Evolutionary conservation across 2,888 invertebrate species (phyloP), one percentile per base, ranked within the genome.

Genomic region (Dendrolimus houi): DNA sequence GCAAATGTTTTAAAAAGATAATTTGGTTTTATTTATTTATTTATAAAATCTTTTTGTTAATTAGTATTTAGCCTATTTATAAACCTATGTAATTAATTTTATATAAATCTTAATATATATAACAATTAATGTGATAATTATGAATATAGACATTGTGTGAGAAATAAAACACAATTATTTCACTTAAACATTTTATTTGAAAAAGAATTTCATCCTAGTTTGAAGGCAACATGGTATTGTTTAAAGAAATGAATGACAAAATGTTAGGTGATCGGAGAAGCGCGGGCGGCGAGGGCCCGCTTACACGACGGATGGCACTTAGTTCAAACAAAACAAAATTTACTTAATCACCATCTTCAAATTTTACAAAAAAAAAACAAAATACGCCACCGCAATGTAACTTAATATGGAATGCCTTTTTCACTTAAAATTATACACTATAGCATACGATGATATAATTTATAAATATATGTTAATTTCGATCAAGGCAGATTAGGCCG

Each of bases 191-290:
- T 87, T 91, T 91, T 91, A 87, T 90, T 88, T 85, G 81, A 88
- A 91, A 89, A 88, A 87, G 80, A 77, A 75, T 76, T 58, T 86
- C 85, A 85, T 87, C 82, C 85, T 88, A 88, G 79, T 86, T 83
- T 85, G 87, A 90, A 91, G 91, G 91, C 91, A 91, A 91, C 90
- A 81, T 85, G 90, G 91, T 91, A 87, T 87, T 69, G 84, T 77
- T 81, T 84, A 82, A 78, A 80, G 81, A 79, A 79, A 78, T 77
- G 74, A 80, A 83, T 79, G 81, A 81, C 80, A 78, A 75, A 77
- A 79, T 62, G 64, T 66, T 59, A 65, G 70, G 63, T 64, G 66
- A 47, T 7, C 62, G 64, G 65, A 66, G 63, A 57, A 57, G 60
- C 57, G 60, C 60, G 61, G 57, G 47, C 57, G 59, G 60, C 57